Conservation (phyloP, 1,140 invertebrate species). For the Drosophila virilis region DNA sequence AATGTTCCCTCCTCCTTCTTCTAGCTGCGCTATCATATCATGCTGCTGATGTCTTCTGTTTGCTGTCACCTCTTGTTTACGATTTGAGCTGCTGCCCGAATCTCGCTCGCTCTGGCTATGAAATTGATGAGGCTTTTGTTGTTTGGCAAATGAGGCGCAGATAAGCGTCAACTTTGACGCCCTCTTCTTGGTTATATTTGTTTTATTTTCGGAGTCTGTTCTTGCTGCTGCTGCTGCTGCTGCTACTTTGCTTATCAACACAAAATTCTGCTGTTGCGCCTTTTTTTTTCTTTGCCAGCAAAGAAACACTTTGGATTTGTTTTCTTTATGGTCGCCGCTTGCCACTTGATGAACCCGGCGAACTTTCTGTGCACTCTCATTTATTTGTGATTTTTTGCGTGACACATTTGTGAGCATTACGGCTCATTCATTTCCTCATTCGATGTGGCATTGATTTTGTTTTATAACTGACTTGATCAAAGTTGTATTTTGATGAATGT, state of each 20-base stretch:
- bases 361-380: slow-evolving; percentile 38
- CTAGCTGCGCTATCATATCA: not conserved
- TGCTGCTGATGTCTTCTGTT: slow-evolving; percentile 43
- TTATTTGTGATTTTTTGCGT: slow-evolving; percentile 49
- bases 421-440: slow-evolving; percentile 41
- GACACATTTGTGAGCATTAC: slow-evolving; percentile 62
- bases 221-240: not conserved
- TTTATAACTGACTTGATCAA: slow-evolving; percentile 2
- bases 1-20: slow-evolving; percentile 2
- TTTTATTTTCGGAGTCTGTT: slow-evolving; percentile 32
- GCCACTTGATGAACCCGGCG: slow-evolving; percentile 54
- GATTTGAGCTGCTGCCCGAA: slow-evolving; percentile 39
- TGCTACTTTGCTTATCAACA: slow-evolving; percentile 48
- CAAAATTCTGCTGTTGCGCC: slow-evolving; percentile 10
- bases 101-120: slow-evolving; percentile 47
- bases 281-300: slow-evolving; percentile 16
- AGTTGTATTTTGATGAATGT: not conserved
- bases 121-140: slow-evolving; percentile 77
- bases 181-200: slow-evolving; percentile 42
- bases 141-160: slow-evolving; percentile 78
- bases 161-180: slow-evolving; percentile 78
- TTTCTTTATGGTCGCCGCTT: slow-evolving; percentile 34
- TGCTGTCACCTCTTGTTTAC: slow-evolving; percentile 54
- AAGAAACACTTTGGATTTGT: slow-evolving; percentile 12
- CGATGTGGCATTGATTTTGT: slow-evolving; percentile 39